These are phyloP conservation scores for Nannoperca obscura DNA, from an alignment of 2,797 vertebrate genomes.

Conservation along the genomic window DNA sequence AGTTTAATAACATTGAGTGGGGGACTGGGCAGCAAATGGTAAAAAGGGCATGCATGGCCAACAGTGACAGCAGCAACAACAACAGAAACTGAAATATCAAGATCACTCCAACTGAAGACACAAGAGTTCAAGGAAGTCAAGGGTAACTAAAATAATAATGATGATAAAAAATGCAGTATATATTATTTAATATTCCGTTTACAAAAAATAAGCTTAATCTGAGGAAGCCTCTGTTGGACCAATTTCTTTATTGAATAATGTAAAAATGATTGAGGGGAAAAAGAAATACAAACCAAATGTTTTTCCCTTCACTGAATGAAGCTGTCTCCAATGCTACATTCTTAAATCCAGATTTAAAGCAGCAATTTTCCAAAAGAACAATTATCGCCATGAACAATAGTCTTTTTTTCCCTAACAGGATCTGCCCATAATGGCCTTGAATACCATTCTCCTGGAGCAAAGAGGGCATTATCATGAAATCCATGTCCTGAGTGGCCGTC, in stretches of 20 bases:
- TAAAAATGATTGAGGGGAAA: slow-evolving; percentile 52
- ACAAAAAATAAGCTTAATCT: slow-evolving; percentile 32
- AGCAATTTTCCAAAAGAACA: slow-evolving; percentile 67
- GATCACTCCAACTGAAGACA: slow-evolving; percentile 46
- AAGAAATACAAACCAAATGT: slow-evolving; percentile 59
- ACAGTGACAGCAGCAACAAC: slow-evolving; percentile 60
- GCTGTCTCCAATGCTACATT: slow-evolving; percentile 22
- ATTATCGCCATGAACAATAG: slow-evolving; percentile 64
- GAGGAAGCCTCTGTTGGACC: slow-evolving; percentile 31
- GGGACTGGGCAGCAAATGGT: slow-evolving; percentile 69
- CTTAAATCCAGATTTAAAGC: slow-evolving; percentile 45
- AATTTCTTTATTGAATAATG: slow-evolving; percentile 61
- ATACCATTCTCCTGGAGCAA: slow-evolving; percentile 62
- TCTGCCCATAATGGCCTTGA: slow-evolving; percentile 57
- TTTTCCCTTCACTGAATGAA: slow-evolving; percentile 48
- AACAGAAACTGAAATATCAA: slow-evolving; percentile 58
- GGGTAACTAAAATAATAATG: slow-evolving; percentile 65
- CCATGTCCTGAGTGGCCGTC: slow-evolving; percentile 64
- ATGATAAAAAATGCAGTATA: slow-evolving; percentile 52
- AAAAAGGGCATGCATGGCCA: slow-evolving; percentile 73
- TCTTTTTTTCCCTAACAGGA: slow-evolving; percentile 73
- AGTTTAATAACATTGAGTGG: slow-evolving; percentile 56
- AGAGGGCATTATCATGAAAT: slow-evolving; percentile 66
- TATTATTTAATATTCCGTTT: slow-evolving; percentile 56
- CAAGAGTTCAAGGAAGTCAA: slow-evolving; percentile 44